A percentile compares a stretch with the other conserved stretches of the same genome.
Evolutionary conservation across 2,113 vertebrate genomes (phyloP).

Genomic region (Chionis minor): DNA sequence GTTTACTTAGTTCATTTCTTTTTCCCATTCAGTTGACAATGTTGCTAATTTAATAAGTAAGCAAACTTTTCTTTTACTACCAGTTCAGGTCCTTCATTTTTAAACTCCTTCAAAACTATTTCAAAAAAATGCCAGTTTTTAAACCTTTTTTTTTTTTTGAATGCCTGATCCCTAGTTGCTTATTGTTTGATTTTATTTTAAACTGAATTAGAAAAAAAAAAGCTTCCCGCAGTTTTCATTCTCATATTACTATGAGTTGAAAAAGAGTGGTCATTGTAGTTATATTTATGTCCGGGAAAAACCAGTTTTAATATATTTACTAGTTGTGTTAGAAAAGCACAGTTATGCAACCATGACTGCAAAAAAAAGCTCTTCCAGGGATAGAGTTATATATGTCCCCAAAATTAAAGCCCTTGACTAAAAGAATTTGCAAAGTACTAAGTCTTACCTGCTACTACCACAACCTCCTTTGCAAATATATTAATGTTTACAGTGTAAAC

Average conservation of each 20-base stretch:
- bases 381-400: neutral
- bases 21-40: neutral
- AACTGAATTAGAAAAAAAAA: neutral
- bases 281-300: neutral
- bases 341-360: neutral
- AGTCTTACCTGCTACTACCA: neutral
- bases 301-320: neutral
- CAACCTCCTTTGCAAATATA: neutral
- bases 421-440: neutral
- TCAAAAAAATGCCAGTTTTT: neutral
- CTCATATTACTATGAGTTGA: neutral
- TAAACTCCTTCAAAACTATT: neutral
- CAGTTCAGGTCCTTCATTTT: neutral
- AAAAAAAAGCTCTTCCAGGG: neutral
- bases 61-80: neutral
- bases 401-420: neutral
- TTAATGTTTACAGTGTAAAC: neutral
- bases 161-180: neutral
- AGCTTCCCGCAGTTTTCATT: neutral
- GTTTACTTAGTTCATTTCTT: neutral
- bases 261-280: neutral
- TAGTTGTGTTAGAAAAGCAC: neutral
- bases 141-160: neutral
- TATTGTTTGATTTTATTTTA: neutral
- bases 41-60: neutral